Evolutionary conservation across 2,797 vertebrate genomes (phyloP).

Genomic region (Anabacerthia variegaticeps): DNA sequence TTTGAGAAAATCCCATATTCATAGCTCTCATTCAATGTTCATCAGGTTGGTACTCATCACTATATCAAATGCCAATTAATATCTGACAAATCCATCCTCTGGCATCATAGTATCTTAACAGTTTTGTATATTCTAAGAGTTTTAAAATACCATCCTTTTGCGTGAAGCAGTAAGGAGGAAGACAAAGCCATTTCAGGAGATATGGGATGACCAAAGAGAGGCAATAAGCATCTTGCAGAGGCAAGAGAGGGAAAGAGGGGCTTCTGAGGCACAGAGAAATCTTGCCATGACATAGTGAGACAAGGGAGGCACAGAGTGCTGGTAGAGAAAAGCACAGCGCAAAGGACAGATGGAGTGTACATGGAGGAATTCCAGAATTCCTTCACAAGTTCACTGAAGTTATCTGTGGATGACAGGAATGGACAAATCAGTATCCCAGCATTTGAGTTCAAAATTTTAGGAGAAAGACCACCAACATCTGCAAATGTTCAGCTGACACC

Average conservation of each 20-base stretch:
- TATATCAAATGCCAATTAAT: not conserved
- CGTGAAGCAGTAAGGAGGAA: not conserved
- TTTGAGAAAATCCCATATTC: not conserved
- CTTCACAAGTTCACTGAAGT: not conserved
- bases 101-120: not conserved
- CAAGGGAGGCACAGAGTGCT: not conserved
- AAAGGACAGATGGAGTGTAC: fast-evolving
- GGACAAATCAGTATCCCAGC: not conserved
- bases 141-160: not conserved
- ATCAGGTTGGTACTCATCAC: not conserved
- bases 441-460: not conserved
- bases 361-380: not conserved
- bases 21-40: not conserved
- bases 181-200: not conserved
- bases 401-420: not conserved
- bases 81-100: not conserved
- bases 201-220: not conserved
- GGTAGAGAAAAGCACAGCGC: not conserved
- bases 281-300: not conserved
- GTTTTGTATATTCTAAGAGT: not conserved
- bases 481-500: not conserved
- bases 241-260: not conserved
- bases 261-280: not conserved
- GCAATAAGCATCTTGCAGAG: not conserved
- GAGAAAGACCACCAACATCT: not conserved